A percentile compares a stretch with the other conserved stretches of the same genome.
phyloP scores from a whole-genome alignment of 2,888 invertebrate genomes.

The Sphecodes monilicornis region DNA sequence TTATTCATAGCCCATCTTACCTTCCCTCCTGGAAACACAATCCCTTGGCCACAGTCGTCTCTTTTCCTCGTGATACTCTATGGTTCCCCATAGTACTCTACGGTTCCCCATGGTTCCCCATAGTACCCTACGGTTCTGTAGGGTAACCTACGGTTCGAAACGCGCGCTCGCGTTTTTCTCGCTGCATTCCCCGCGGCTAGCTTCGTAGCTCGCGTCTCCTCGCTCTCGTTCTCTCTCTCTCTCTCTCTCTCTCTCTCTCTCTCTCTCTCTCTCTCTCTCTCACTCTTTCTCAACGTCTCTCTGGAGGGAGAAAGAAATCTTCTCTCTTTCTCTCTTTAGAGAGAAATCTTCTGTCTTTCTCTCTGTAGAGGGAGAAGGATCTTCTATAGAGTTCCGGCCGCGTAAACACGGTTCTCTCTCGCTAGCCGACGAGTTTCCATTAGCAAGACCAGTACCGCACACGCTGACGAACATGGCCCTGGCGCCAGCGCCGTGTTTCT shows the following conservation, averaged over 20 bases:
- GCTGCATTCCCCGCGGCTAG: slow-evolving; percentile 39
- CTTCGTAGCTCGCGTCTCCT: neutral
- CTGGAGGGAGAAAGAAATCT: neutral
- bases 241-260: neutral
- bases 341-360: neutral
- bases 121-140: neutral
- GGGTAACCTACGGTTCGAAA: neutral
- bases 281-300: neutral
- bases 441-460: slow-evolving; percentile 41
- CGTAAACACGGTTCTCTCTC: slow-evolving; percentile 24
- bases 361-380: neutral
- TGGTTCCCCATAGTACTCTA: neutral
- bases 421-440: slow-evolving; percentile 40
- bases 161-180: slow-evolving; percentile 36
- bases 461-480: neutral
- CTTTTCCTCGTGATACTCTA: neutral
- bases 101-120: neutral
- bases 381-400: slow-evolving; percentile 16
- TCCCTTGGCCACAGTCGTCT: slow-evolving; percentile 1
- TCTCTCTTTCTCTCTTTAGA: neutral
- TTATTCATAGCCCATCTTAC: slow-evolving; percentile 40
- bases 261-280: neutral
- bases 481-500: slow-evolving; percentile 27
- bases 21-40: slow-evolving; percentile 43
- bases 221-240: neutral